Base-by-base conservation (phyloP, 2,113 vertebrate species). In the Numida meleagris region DNA sequence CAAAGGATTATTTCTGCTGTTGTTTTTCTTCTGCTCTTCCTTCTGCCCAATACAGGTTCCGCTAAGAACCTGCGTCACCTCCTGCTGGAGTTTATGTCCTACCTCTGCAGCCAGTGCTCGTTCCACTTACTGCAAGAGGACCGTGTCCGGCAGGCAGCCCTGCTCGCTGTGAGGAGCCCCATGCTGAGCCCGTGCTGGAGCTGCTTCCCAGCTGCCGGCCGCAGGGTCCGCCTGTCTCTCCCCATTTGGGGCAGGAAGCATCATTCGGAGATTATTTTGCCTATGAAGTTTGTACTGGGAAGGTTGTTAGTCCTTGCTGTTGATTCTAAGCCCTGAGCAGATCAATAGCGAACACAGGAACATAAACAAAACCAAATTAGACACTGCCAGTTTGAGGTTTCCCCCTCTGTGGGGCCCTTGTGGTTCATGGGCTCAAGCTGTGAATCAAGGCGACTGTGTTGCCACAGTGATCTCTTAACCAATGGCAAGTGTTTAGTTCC, bases 321-420 rank as follows among this genome's bases (percentile, higher is more conserved):
- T 92, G 75, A 82, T 92, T 88, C 83, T 65, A 68, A 87, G 48
- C 72, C 61, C 27, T 46, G 2, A 46, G 77, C 66, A 93, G 88
- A 94, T 97, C 95, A 94, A 93, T 85, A 65, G 51, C 46, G 88
- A 95, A 36, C 63, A 51, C 2, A 86, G 91, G 76, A 86, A 88
- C 72, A 76, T 94, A 96, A 95, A 95, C 88, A 96, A 94, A 96
- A 96, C 91, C 83, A 80, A 96, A 92, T 92, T 94, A 96, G 86
- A 95, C 23, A 1, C 91, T 95, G 94, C 91, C 88, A 92, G 94
- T 96, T 95, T 95, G 97, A 96, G 93, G 95, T 92, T 95, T 95
- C 73, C 81, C 94, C 94, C 76, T 93, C 78, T 61, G 82, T 15
- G 2, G 74, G 89, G 95, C 94, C 94, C 91, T 96, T 92, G 95